These are phyloP conservation scores for Leuciscus idus DNA, from an alignment of 2,113 vertebrate genomes.

Conservation along the genomic window DNA sequence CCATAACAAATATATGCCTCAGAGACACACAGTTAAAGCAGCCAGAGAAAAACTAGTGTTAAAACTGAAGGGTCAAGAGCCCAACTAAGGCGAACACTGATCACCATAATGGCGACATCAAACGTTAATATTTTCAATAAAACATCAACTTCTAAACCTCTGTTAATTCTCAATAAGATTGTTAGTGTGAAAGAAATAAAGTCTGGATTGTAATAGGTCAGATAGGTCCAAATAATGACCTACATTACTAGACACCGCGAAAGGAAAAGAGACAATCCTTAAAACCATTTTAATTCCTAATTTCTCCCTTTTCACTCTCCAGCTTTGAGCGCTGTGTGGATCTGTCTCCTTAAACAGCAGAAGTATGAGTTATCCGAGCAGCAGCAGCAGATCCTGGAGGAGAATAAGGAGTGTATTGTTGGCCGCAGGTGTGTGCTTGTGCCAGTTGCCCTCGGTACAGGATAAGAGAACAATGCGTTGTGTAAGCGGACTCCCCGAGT, in stretches of 20 bases:
- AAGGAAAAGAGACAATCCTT: neutral
- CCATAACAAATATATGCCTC: too few species aligned
- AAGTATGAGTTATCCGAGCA: constrained; percentile 46
- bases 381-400: constrained; percentile 31
- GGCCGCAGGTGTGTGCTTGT: constrained; percentile 66
- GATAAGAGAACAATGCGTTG: constrained; percentile 64
- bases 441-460: constrained; percentile 66
- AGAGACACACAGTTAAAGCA: too few species aligned
- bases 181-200: too few species aligned
- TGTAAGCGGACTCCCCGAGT: constrained; percentile 66
- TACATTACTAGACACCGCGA: neutral
- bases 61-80: too few species aligned
- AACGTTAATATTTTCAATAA: too few species aligned
- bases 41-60: too few species aligned
- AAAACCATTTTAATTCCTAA: neutral
- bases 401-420: constrained; percentile 61
- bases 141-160: too few species aligned
- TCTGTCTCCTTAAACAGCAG: constrained; percentile 14
- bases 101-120: too few species aligned
- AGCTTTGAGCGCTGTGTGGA: neutral
- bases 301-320: neutral
- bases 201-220: too few species aligned
- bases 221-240: neutral
- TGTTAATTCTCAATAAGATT: too few species aligned
- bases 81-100: too few species aligned